Percentiles rank a stretch among this genome's conserved stretches.
Evolutionary conservation across 2,888 invertebrate species (phyloP).

Genomic region (Euzetes globulus): DNA sequence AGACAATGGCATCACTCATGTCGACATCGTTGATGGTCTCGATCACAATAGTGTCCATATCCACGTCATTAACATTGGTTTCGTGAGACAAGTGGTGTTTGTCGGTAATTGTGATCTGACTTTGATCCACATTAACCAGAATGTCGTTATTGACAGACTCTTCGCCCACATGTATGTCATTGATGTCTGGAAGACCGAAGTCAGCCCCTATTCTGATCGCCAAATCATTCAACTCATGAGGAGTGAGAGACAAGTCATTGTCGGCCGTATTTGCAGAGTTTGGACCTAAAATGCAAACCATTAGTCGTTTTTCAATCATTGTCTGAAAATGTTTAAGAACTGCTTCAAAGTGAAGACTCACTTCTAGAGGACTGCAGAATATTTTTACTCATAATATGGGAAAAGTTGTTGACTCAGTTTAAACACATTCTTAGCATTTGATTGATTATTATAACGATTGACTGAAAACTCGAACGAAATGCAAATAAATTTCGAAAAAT

Average conservation of each 20-base stretch:
- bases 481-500: not conserved
- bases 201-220: slow-evolving; percentile 10
- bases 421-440: not conserved
- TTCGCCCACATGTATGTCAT: slow-evolving; percentile 1
- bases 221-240: slow-evolving; percentile 5
- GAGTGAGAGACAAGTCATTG: slow-evolving; percentile 6
- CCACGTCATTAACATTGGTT: not conserved
- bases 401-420: not conserved
- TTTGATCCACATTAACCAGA: slow-evolving; percentile 4
- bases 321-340: too few species aligned
- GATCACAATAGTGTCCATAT: slow-evolving; percentile 16
- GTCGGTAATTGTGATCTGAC: not conserved
- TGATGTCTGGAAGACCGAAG: slow-evolving; percentile 1
- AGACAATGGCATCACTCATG: slow-evolving; percentile 27
- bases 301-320: too few species aligned
- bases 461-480: not conserved
- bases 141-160: slow-evolving; percentile 24
- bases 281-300: not conserved
- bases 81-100: not conserved
- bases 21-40: slow-evolving; percentile 15
- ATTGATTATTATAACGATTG: not conserved
- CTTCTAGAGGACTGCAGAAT: not conserved
- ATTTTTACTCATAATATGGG: not conserved
- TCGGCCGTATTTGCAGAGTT: not conserved
- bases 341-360: too few species aligned